Conservation (phyloP, 92 coral and sea anemone species). For the Umimayanthus kanabou region DNA sequence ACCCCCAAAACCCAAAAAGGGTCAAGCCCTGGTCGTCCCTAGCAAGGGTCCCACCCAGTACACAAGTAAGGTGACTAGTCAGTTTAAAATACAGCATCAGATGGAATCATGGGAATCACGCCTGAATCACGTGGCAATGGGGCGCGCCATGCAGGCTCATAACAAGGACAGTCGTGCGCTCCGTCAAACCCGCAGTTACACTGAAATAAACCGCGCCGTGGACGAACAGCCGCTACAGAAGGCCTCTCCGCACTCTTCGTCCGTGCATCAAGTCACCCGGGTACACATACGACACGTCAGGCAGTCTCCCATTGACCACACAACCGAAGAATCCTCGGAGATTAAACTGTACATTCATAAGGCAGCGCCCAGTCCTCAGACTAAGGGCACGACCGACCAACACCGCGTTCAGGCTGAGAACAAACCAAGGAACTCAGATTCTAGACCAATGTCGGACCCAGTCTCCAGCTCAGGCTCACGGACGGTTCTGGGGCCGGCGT, state of each 20-base stretch:
- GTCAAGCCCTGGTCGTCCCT: not conserved
- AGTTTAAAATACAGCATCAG: not conserved
- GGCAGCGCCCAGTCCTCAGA: not conserved
- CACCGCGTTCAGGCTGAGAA: not conserved
- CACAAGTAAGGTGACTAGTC: not conserved
- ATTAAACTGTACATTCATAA: constrained; percentile 28
- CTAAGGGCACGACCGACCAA: constrained; percentile 5
- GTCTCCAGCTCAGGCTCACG: constrained; percentile 4
- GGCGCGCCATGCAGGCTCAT: constrained; percentile 33
- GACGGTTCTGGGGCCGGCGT: constrained; percentile 15
- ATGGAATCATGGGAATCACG: constrained; percentile 34
- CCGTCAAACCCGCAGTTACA: constrained; percentile 28
- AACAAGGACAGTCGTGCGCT: constrained; percentile 26
- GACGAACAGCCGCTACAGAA: not conserved
- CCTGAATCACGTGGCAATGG: constrained; percentile 31
- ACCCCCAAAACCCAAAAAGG: not conserved
- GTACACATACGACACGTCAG: constrained; percentile 31
- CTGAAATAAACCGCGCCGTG: constrained; percentile 14
- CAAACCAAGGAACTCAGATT: not conserved
- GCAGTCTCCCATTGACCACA: constrained; percentile 24
- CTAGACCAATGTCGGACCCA: not conserved
- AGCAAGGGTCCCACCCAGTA: not conserved
- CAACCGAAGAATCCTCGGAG: constrained; percentile 18
- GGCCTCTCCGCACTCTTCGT: constrained; percentile 1
- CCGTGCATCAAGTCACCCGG: constrained; percentile 27